Evolutionary conservation across 2,797 vertebrate species (phyloP).

Genomic region (Acanthopagrus latus): DNA sequence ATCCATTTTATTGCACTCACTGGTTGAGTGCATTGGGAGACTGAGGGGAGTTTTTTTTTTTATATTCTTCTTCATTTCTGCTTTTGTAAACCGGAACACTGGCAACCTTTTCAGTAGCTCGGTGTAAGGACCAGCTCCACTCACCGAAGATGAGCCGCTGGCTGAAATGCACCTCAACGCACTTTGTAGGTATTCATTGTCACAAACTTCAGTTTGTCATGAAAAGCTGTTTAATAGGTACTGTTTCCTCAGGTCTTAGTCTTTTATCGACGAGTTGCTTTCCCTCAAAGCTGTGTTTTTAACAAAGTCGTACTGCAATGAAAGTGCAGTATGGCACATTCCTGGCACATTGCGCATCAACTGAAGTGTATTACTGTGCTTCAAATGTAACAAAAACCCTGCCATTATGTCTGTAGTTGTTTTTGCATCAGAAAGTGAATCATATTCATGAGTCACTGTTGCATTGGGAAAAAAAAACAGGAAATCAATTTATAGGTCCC

Average conservation of each 20-base stretch:
- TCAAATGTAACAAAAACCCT: slow-evolving; percentile 6
- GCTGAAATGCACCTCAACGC: slow-evolving; percentile 92
- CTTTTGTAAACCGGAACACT: slow-evolving; percentile 74
- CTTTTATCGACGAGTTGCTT: not conserved
- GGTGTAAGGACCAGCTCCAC: slow-evolving; percentile 80
- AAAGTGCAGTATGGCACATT: slow-evolving; percentile 45
- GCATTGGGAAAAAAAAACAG: slow-evolving; percentile 6
- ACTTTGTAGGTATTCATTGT: slow-evolving; percentile 90
- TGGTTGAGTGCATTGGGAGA: slow-evolving; percentile 80
- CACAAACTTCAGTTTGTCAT: slow-evolving; percentile 1
- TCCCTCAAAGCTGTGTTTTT: not conserved
- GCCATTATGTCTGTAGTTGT: not conserved
- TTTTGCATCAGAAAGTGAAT: slow-evolving; percentile 3
- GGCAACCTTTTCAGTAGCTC: slow-evolving; percentile 79
- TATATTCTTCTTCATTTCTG: slow-evolving; percentile 41
- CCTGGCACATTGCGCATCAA: slow-evolving; percentile 45
- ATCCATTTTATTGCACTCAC: slow-evolving; percentile 72
- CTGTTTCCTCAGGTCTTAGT: not conserved
- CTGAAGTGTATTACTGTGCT: slow-evolving; percentile 16
- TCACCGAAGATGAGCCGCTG: slow-evolving; percentile 92
- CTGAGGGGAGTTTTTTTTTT: slow-evolving; percentile 51
- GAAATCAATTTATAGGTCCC: not conserved
- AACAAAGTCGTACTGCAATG: not conserved
- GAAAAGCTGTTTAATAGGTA: not conserved
- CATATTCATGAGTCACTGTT: not conserved